Evolutionary conservation across 2,888 invertebrate species (phyloP), one percentile per base, ranked within the genome.

Genomic region (Cynaeus angustus): DNA sequence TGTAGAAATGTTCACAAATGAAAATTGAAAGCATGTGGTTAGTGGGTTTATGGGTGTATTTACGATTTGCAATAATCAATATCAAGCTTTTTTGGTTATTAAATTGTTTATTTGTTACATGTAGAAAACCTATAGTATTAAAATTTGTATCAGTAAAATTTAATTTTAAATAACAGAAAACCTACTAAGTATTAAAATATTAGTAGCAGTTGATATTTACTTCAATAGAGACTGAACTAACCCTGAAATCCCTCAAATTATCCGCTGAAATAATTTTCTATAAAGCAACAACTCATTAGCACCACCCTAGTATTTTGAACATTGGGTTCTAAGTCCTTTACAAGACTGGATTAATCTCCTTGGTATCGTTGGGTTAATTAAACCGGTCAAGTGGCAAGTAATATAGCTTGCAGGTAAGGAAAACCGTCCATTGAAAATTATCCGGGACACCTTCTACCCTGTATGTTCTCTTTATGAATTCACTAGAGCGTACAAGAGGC

Each of bases 301-400:
- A 14, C 14, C 48, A 8, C 28, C 9, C 21, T 26, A 46, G 8
- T n/a, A 33, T 16, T 61, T 50, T 9, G 48, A 26, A 10, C 12
- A 45, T 38, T 14, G 9, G 10, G 61, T 61, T 48, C 33, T 48
- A 9, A 37, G 37, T 21, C 10, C 43, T n/a, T 5, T 37, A 50
- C 48, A 61, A 33, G 50, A 48, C 21, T 50, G 48, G 61, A 61
- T 61, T 61, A 61, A 61, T 61, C 50, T 61, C 48, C 48, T 50
- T 13, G 48, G 26, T 26, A 8, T 48, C 48, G 50, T 61, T 37
- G 48, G 50, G 61, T 61, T 61, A 61, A 61, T 61, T 61, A 61
- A 61, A 50, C 61, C 48, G 61, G 61, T 61, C 61, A 61, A 61
- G 48, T 61, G 50, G 61, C 50, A 48, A n/a, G 38, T 59, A 46